phyloP scores from a whole-genome alignment of 2,797 vertebrate species.

The Eospalax fontanierii region DNA sequence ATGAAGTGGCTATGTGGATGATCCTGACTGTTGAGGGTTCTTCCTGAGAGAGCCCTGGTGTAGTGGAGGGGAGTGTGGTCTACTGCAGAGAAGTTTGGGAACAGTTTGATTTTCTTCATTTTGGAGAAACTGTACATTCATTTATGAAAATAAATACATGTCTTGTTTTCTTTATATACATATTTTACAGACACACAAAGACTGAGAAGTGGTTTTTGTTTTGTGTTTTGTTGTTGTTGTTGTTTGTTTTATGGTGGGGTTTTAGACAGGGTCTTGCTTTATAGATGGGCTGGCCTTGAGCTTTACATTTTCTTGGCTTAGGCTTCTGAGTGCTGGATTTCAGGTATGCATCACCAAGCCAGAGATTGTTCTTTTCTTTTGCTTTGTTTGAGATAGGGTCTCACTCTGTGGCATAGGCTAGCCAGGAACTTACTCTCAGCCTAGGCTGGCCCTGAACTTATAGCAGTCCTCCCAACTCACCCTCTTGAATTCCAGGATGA shows the following conservation, averaged over 20 bases:
- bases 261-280: not conserved
- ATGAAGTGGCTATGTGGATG: not conserved
- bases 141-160: not conserved
- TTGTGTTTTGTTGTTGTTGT: not conserved
- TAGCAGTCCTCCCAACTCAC: not conserved
- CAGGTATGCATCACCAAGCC: not conserved
- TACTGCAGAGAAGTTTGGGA: not conserved
- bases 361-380: not conserved
- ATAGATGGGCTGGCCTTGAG: not conserved
- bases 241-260: too few relatives aligned
- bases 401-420: not conserved
- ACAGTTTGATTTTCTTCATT: conserved; percentile 12
- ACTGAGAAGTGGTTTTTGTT: not conserved
- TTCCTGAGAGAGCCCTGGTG: not conserved
- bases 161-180: not conserved
- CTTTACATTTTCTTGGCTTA: not conserved
- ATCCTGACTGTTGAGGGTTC: not conserved
- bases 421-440: too few relatives aligned
- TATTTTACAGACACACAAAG: not conserved
- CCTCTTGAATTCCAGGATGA: not conserved
- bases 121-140: not conserved
- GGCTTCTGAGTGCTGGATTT: not conserved
- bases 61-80: not conserved
- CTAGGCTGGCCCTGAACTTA: not conserved
- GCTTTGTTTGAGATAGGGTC: not conserved